Conservation (phyloP, 2,888 invertebrate species). For the Hyposoter didymator region DNA sequence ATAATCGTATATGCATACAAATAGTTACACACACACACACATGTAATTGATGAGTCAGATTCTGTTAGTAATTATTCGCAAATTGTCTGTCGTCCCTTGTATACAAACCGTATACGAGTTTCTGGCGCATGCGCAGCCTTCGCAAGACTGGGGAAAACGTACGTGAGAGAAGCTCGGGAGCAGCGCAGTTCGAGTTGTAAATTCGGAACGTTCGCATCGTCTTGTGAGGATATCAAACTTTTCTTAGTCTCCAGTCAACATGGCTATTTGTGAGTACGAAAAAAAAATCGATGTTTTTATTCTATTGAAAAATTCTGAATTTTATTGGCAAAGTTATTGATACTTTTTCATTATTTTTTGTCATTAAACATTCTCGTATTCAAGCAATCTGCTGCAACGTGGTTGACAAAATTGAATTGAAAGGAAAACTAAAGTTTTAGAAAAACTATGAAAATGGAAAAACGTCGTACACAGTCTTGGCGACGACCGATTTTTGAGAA, state of each 20-base stretch:
- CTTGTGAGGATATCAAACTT: constrained; percentile 51
- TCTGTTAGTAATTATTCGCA: constrained; percentile 63
- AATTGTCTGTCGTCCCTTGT: constrained; percentile 45
- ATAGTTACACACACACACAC: not conserved
- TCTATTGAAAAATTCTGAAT: not conserved
- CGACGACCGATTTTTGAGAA: not conserved
- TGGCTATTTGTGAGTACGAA: constrained; percentile 64
- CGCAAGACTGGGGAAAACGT: not conserved
- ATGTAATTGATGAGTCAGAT: constrained; percentile 58
- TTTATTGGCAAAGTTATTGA: not conserved
- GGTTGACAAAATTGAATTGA: not conserved
- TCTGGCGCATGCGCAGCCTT: constrained; percentile 48
- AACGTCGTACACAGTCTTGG: not conserved
- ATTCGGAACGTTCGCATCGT: constrained; percentile 57
- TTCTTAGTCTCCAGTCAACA: constrained; percentile 42
- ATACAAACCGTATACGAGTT: constrained; percentile 23
- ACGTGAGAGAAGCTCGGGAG: not conserved
- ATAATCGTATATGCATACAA: not conserved
- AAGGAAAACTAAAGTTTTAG: too few species aligned
- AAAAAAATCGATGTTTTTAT: not conserved
- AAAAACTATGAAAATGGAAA: not conserved
- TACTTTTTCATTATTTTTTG: not conserved
- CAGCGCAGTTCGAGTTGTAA: constrained; percentile 54
- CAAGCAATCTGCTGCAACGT: not conserved
- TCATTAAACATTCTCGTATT: not conserved